A percentile compares a stretch with the other conserved stretches of the same genome.
Evolutionary conservation across 1,140 invertebrate genomes (phyloP).

Genomic region (Aplysia californica): DNA sequence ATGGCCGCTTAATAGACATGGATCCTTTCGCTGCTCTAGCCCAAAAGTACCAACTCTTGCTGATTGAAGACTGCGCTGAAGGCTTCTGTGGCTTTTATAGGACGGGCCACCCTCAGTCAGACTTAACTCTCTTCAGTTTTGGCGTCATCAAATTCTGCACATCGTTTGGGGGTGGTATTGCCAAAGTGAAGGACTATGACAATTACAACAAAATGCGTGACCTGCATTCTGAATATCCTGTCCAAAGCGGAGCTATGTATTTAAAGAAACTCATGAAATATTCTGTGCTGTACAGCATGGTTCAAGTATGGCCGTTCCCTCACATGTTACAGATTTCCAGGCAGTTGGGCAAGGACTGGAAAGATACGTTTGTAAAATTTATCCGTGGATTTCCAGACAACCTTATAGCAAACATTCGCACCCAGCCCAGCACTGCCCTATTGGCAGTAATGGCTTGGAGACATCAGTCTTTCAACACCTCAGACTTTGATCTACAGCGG

Average conservation of each 20-base stretch:
- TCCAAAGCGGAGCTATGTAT: slow-evolving; percentile 55
- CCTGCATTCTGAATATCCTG: slow-evolving; percentile 44
- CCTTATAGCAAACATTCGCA: slow-evolving; percentile 55
- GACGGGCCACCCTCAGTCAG: slow-evolving; percentile 59
- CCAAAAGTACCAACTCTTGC: slow-evolving; percentile 45
- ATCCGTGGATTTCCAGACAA: slow-evolving; percentile 63
- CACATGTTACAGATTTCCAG: slow-evolving; percentile 35
- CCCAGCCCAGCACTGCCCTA: slow-evolving; percentile 60
- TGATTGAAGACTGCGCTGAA: slow-evolving; percentile 68
- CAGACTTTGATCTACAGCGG: slow-evolving; percentile 41
- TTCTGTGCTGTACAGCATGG: slow-evolving; percentile 41
- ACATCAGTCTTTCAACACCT: slow-evolving; percentile 43
- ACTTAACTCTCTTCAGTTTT: slow-evolving; percentile 67
- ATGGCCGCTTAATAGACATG: slow-evolving; percentile 61
- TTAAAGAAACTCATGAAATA: slow-evolving; percentile 63
- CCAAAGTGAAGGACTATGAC: slow-evolving; percentile 56
- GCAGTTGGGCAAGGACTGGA: slow-evolving; percentile 56
- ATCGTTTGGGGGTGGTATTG: slow-evolving; percentile 64
- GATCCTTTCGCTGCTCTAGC: slow-evolving; percentile 58
- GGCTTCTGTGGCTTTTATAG: slow-evolving; percentile 63
- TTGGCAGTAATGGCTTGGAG: slow-evolving; percentile 53
- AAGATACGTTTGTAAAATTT: slow-evolving; percentile 49
- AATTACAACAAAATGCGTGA: slow-evolving; percentile 56
- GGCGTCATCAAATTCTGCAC: slow-evolving; percentile 67
- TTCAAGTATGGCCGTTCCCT: neutral